Evolutionary conservation across 2,888 invertebrate species (phyloP).

Genomic region (Oligia fasciuncula): DNA sequence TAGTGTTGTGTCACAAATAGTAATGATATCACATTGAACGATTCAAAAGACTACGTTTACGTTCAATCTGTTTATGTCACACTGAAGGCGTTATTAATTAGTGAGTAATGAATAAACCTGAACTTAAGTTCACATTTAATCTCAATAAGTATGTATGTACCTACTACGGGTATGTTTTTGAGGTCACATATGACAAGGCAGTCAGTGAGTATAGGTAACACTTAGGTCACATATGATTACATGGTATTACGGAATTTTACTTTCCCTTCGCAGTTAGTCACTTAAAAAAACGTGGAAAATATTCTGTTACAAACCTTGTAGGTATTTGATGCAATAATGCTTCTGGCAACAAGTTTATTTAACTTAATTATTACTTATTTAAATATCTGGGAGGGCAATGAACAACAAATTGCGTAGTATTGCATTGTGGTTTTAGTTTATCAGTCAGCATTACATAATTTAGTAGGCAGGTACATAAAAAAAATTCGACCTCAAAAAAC

Average conservation of each 20-base stretch:
- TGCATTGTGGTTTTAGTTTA: background rate
- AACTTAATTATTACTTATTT: background rate
- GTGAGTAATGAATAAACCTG: constrained; percentile 51
- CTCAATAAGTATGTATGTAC: constrained; percentile 2
- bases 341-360: constrained; percentile 11
- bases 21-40: constrained; percentile 32
- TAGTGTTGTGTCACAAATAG: constrained; percentile 17
- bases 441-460: constrained; percentile 5
- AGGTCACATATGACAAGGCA: constrained; percentile 45
- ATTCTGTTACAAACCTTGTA: background rate
- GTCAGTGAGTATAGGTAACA: constrained; percentile 33
- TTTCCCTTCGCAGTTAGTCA: background rate
- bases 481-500: constrained; percentile 17
- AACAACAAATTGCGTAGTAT: background rate
- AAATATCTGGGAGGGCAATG: background rate
- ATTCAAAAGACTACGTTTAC: constrained; percentile 16
- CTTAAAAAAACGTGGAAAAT: background rate
- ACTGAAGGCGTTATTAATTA: constrained; percentile 38
- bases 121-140: constrained; percentile 46
- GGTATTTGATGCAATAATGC: background rate
- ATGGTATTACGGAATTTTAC: constrained; percentile 27
- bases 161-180: constrained; percentile 14
- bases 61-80: constrained; percentile 31
- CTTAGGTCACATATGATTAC: constrained; percentile 35
- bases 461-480: background rate